These are phyloP conservation scores for Cynoglossus semilaevis DNA, from an alignment of 2,113 vertebrate genomes.

Conservation along the genomic window DNA sequence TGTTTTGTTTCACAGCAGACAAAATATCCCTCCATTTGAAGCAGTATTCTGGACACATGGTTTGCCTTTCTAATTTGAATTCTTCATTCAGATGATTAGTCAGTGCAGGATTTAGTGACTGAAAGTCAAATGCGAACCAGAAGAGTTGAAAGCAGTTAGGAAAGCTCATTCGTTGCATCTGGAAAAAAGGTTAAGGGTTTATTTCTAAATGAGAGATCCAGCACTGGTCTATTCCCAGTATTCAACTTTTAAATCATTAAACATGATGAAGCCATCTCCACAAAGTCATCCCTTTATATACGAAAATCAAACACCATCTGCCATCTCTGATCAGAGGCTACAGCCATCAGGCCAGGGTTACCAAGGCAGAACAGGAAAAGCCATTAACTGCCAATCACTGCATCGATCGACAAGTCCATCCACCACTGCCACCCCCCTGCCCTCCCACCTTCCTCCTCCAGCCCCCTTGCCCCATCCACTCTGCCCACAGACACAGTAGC, in stretches of 20 bases:
- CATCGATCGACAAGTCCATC: conserved; percentile 80
- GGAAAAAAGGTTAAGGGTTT: conserved; percentile 41
- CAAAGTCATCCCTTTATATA: conserved; percentile 76
- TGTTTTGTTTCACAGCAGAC: conserved; percentile 1
- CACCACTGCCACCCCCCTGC: conserved; percentile 61
- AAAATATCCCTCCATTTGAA: too few species aligned
- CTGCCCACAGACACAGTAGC: conserved; percentile 54
- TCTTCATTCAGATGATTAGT: conserved; percentile 28
- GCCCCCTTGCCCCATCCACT: conserved; percentile 9
- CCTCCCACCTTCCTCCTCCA: conserved; percentile 10
- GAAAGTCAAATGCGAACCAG: conserved; percentile 24
- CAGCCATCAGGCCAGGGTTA: conserved; percentile 80
- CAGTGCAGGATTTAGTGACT: conserved; percentile 21
- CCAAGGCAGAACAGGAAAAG: conserved; percentile 82
- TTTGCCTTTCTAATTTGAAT: too few species aligned
- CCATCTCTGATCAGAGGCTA: conserved; percentile 80
- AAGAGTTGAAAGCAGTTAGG: conserved; percentile 30
- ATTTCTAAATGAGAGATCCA: conserved; percentile 45
- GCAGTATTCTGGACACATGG: too few species aligned
- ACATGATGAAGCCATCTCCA: conserved; percentile 78
- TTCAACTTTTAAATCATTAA: conserved; percentile 78
- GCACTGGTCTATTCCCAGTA: conserved; percentile 63
- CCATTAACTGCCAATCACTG: conserved; percentile 85
- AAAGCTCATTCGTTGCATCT: conserved; percentile 44
- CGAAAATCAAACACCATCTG: conserved; percentile 80